These are phyloP conservation scores for Lytechinus pictus DNA, from an alignment of 35 echinoderm and acorn worm species.

Conservation along the genomic window DNA sequence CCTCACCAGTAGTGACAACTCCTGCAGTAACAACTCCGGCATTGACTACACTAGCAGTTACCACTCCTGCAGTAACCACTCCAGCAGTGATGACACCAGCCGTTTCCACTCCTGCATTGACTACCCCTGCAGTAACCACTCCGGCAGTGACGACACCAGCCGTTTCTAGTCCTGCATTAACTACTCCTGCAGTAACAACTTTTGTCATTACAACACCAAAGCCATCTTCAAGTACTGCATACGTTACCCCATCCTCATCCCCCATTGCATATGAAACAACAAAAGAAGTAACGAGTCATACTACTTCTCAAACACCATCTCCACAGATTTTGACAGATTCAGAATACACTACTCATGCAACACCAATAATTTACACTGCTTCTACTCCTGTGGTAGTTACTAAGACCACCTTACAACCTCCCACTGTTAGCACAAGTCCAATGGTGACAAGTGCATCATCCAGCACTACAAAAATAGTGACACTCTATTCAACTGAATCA, in stretches of 20 bases:
- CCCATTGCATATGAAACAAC: neutral
- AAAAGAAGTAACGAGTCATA: neutral
- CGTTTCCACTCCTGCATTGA: neutral
- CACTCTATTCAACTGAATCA: neutral
- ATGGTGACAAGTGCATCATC: neutral
- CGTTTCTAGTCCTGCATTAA: neutral
- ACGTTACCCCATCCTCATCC: neutral
- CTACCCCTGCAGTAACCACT: neutral
- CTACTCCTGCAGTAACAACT: slow-evolving; percentile 1
- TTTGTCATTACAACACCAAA: neutral
- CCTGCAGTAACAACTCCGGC: neutral
- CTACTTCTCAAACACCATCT: neutral
- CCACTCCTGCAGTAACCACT: neutral
- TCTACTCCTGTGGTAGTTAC: slow-evolving; percentile 13
- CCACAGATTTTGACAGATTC: neutral
- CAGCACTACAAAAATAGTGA: neutral
- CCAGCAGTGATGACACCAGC: neutral
- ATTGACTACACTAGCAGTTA: neutral
- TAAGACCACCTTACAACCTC: slow-evolving; percentile 8
- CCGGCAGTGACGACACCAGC: neutral
- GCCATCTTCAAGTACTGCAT: neutral
- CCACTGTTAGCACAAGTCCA: slow-evolving; percentile 29
- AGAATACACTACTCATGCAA: neutral
- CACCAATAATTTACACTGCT: slow-evolving; percentile 31
- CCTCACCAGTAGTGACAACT: neutral